Conservation (phyloP, 2,113 vertebrate genomes). For the Gymnobelideus leadbeateri region DNA sequence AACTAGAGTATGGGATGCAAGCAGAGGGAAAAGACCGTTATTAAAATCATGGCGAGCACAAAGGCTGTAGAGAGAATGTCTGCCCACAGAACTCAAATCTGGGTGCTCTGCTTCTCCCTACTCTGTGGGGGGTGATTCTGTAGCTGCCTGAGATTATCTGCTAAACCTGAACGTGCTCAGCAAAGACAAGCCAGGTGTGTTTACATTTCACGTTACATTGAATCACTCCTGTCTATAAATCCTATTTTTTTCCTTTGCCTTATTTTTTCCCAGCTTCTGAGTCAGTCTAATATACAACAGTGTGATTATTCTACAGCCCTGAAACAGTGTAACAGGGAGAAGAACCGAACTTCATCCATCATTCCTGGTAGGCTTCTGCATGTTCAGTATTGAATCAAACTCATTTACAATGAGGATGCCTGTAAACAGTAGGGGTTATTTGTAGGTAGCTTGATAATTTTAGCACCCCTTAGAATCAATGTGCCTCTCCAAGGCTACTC, state of each 20-base stretch:
- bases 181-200: neutral
- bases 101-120: neutral
- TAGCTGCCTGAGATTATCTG: neutral
- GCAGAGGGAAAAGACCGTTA: neutral
- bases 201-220: neutral
- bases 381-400: neutral
- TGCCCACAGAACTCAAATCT: neutral
- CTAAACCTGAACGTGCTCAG: neutral
- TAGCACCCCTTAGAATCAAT: slow-evolving; percentile 19
- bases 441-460: neutral
- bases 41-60: neutral
- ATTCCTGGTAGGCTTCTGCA: slow-evolving; percentile 89
- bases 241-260: slow-evolving; percentile 36
- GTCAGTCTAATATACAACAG: slow-evolving; percentile 88
- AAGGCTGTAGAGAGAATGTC: neutral
- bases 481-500: neutral
- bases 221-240: slow-evolving; percentile 11
- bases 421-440: neutral
- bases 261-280: slow-evolving; percentile 88
- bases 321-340: slow-evolving; percentile 91
- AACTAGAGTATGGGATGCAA: neutral
- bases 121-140: neutral
- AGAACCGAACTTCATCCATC: slow-evolving; percentile 91
- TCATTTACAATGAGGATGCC: neutral
- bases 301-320: slow-evolving; percentile 90